Conservation (phyloP, 2,113 vertebrate genomes). For the Ardeotis arabs region DNA sequence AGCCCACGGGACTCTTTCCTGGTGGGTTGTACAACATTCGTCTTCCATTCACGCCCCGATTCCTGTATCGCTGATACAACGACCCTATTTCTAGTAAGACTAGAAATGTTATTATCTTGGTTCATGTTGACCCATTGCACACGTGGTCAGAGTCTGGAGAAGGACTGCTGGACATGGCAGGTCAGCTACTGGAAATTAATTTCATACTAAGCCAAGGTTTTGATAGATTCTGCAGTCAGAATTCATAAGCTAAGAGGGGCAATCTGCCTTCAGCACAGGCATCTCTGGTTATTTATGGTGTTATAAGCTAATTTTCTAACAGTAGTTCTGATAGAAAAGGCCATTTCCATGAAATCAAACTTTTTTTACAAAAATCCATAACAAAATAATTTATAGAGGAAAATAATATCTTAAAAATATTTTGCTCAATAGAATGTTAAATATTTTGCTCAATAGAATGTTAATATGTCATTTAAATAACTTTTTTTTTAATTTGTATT, state of each 20-base stretch:
- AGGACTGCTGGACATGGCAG: background rate
- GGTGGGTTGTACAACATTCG: too few relatives aligned
- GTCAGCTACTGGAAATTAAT: background rate
- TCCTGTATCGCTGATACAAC: background rate
- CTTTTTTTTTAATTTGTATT: background rate
- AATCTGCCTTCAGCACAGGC: background rate
- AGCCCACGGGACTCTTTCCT: background rate
- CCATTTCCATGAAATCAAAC: background rate
- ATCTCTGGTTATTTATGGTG: background rate
- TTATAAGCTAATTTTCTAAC: background rate
- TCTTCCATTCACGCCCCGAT: rapidly evolving
- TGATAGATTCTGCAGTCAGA: background rate
- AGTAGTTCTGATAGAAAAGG: background rate
- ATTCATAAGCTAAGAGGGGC: background rate
- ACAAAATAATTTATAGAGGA: background rate
- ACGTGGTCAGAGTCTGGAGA: background rate
- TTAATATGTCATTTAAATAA: constrained; percentile 5
- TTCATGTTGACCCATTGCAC: background rate
- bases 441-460: background rate
- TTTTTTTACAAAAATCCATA: background rate
- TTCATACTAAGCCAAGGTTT: background rate
- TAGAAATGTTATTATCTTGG: background rate
- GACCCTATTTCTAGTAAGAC: background rate
- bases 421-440: background rate
- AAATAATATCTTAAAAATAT: background rate